Conservation (phyloP, 2,113 vertebrate genomes). For the Bostrychus sinensis region DNA sequence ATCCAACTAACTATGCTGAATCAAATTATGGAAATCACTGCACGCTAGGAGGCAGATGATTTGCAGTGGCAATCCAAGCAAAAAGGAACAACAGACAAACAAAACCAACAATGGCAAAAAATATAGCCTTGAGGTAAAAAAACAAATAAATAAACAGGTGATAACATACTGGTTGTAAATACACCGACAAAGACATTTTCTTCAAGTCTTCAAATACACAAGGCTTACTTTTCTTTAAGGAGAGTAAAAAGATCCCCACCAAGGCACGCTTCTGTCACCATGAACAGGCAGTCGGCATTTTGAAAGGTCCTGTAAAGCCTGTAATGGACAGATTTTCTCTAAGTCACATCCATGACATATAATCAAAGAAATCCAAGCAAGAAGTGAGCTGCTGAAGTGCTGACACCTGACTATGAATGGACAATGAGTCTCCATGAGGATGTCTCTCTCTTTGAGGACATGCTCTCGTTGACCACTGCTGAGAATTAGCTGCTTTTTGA, state of each 20-base stretch:
- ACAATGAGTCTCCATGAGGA: constrained; percentile 68
- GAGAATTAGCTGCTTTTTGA: constrained; percentile 68
- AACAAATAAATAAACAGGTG: too few species aligned
- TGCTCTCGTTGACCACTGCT: constrained; percentile 59
- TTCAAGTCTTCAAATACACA: not conserved
- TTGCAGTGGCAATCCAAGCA: too few species aligned
- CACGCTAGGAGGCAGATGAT: too few species aligned
- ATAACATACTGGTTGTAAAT: too few species aligned
- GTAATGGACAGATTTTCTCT: constrained; percentile 2
- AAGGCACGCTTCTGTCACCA: constrained; percentile 78
- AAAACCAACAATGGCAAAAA: too few species aligned
- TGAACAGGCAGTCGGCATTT: constrained; percentile 71
- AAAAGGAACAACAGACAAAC: too few species aligned
- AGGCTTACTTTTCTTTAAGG: constrained; percentile 74
- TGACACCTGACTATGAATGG: constrained; percentile 76
- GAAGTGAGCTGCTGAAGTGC: not conserved
- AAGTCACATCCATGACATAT: not conserved
- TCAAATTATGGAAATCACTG: too few species aligned
- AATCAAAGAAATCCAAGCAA: not conserved
- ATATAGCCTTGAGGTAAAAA: too few species aligned
- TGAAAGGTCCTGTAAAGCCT: constrained; percentile 74
- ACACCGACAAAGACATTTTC: not conserved
- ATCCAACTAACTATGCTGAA: too few species aligned
- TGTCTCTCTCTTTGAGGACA: constrained; percentile 64
- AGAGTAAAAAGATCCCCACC: constrained; percentile 75